phyloP scores from a whole-genome alignment of 2,113 vertebrate genomes.

The Danionella cerebrum region DNA sequence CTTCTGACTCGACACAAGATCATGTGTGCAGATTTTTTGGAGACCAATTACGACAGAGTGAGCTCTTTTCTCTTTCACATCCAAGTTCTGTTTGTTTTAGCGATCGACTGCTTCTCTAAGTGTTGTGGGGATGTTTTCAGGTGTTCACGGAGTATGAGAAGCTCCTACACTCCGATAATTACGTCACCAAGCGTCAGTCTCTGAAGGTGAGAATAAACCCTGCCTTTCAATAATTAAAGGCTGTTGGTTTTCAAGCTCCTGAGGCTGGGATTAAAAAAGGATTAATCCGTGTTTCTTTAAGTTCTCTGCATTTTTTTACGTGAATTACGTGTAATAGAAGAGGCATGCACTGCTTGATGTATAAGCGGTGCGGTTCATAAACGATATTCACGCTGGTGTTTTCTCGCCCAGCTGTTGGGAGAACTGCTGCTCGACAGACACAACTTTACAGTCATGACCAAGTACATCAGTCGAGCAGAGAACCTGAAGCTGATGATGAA shows the following conservation, averaged over 20 bases:
- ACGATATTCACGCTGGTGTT: too few relatives aligned
- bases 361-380: too few relatives aligned
- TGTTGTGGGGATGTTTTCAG: conserved; percentile 52
- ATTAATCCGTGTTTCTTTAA: too few relatives aligned
- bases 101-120: background rate
- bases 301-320: background rate
- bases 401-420: conserved; percentile 87
- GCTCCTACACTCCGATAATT: conserved; percentile 93
- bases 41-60: conserved; percentile 91
- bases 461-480: conserved; percentile 92
- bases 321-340: too few relatives aligned
- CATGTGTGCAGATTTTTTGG: conserved; percentile 91
- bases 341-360: too few relatives aligned
- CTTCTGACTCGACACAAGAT: conserved; percentile 91
- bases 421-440: conserved; percentile 91
- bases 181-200: conserved; percentile 95
- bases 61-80: conserved; percentile 43
- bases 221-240: background rate
- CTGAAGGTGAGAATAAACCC: conserved; percentile 76
- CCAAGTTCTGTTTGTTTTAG: background rate
- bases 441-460: conserved; percentile 94
- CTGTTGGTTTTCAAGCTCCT: background rate
- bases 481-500: conserved; percentile 99
- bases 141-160: conserved; percentile 97
- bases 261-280: background rate